phyloP scores from a whole-genome alignment of 1,140 invertebrate genomes.

The Armadillidium nasatum region DNA sequence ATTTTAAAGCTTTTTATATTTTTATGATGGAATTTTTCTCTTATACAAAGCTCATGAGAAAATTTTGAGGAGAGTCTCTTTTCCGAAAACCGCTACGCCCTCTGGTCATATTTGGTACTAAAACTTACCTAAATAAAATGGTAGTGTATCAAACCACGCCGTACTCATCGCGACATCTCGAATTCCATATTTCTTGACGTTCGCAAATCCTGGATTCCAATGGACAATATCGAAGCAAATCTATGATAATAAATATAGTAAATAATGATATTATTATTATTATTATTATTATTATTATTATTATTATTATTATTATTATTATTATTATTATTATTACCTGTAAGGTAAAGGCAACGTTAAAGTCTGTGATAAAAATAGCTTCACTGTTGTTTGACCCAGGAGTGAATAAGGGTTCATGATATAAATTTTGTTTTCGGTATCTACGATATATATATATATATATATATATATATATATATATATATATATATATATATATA shows the following conservation, averaged over 20 bases:
- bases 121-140: constrained; percentile 17
- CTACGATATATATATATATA: too few species aligned
- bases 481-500: too few species aligned
- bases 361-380: constrained; percentile 17
- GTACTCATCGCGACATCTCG: constrained; percentile 16
- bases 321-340: constrained; percentile 14
- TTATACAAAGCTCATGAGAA: too few species aligned
- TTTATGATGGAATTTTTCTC: too few species aligned
- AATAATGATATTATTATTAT: background rate
- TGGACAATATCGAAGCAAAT: constrained; percentile 23
- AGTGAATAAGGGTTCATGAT: too few species aligned
- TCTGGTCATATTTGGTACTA: too few species aligned
- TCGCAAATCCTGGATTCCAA: constrained; percentile 6
- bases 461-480: too few species aligned
- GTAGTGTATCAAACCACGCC: constrained; percentile 14
- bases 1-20: too few species aligned
- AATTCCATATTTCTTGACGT: background rate
- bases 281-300: background rate
- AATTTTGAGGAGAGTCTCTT: too few species aligned
- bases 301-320: background rate
- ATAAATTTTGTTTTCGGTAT: too few species aligned
- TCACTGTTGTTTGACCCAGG: too few species aligned
- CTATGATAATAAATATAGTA: constrained; percentile 14
- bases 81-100: too few species aligned
- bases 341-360: constrained; percentile 19